A percentile compares a stretch with the other conserved stretches of the same genome.
Conservation (phyloP, 2,888 invertebrate genomes). For the Tachina fera region DNA sequence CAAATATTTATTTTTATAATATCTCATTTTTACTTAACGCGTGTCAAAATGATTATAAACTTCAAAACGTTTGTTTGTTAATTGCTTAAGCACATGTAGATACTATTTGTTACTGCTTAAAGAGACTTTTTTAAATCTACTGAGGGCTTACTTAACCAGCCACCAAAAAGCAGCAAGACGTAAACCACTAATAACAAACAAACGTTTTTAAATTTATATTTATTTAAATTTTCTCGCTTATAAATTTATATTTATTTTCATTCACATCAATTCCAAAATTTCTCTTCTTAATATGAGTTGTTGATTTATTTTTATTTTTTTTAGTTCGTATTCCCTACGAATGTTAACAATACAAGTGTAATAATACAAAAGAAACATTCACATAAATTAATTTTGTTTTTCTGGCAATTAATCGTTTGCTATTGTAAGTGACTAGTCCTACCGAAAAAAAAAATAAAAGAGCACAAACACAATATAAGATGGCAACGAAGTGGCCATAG, state of each 20-base stretch:
- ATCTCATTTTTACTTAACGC: too few species aligned
- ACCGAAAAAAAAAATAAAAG: background rate
- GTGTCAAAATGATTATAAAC: too few species aligned
- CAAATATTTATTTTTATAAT: too few species aligned
- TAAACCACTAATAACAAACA: too few species aligned
- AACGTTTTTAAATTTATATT: background rate
- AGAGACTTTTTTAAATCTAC: too few species aligned
- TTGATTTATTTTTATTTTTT: background rate
- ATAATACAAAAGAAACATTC: conserved; percentile 38
- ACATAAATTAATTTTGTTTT: conserved; percentile 52
- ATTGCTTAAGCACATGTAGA: too few species aligned
- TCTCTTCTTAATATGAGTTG: background rate
- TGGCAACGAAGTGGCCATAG: conserved; percentile 1
- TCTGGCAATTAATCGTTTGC: conserved; percentile 53
- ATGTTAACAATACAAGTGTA: conserved; percentile 12
- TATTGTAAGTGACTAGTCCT: conserved; percentile 35
- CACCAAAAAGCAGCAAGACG: too few species aligned
- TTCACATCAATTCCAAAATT: background rate
- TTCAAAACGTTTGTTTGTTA: background rate
- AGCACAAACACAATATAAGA: background rate
- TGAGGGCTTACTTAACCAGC: background rate
- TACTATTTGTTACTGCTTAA: too few species aligned
- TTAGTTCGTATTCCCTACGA: background rate
- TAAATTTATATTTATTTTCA: background rate
- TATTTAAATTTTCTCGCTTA: too few species aligned